Base-by-base conservation (phyloP, 2,888 invertebrate genomes). In the Metalampra italica region DNA sequence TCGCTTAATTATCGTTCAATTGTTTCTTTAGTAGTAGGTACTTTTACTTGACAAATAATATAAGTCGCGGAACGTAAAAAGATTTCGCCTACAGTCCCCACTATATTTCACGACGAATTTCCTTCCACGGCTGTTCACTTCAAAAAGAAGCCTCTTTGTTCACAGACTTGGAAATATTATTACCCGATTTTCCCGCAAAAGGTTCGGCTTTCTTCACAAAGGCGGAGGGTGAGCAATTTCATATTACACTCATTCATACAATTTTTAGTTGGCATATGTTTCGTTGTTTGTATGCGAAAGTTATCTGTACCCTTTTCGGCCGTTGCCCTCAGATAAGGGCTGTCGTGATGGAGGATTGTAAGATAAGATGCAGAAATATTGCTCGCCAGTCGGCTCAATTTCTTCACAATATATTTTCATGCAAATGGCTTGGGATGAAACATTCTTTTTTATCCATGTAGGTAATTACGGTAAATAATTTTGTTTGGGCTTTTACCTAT, bases 101-200 rank as follows among this genome's bases (percentile, higher is more conserved):
- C 11, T 30, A 30, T 34, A 34, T 34, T 34, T 29, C 14, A 59
- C 62, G 63, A 64, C 68, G 64, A 70, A 75, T 74, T 73, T 69
- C 62, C 66, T 73, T 69, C 62, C 66, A 57, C 66, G 61, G 68
- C 68, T 61, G 64, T 64, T 65, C 63, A 66, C 71, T 72, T 75
- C 73, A 78, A 77, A 72, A 66, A 59, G 55, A 61, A 59, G 53
- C 56, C 76, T 22, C 22, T 80, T 79, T 82, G 81, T 76, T 78
- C 82, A 82, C 63, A 60, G 76, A 75, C 67, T 80, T 73, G 80
- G 80, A 83, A 84, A 83, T 84, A 76, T 78, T 82, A 83, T 82
- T 80, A 78, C 76, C 68, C 72, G 75, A 78, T 79, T 78, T 69
- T 60, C 66, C 70, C 68, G 71, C 71, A 77, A 80, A 81, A 72